Conservation (phyloP, 1,140 invertebrate species). For the Riptortus pedestris region DNA sequence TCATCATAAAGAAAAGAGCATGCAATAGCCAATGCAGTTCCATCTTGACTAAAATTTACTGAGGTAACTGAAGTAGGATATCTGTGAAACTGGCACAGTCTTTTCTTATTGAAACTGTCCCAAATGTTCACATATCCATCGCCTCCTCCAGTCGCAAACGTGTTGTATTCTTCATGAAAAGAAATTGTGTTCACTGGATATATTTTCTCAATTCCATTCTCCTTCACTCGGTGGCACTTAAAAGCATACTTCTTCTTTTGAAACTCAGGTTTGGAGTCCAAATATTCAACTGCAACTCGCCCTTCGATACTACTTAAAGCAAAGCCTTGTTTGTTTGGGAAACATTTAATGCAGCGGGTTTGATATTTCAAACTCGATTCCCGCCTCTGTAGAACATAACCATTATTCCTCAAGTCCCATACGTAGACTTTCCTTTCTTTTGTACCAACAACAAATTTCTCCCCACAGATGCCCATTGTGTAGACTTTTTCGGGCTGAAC, state of each 20-base stretch:
- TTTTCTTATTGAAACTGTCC: slow-evolving; percentile 99
- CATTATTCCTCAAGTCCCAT: slow-evolving; percentile 95
- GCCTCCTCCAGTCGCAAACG: slow-evolving; percentile 96
- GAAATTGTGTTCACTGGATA: slow-evolving; percentile 98
- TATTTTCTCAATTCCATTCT: slow-evolving; percentile 85
- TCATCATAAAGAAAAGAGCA: slow-evolving; percentile 82
- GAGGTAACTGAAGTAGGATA: slow-evolving; percentile 91
- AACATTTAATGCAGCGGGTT: slow-evolving; percentile 87
- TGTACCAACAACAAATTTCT: slow-evolving; percentile 93
- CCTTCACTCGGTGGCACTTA: slow-evolving; percentile 93
- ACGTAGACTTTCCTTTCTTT: slow-evolving; percentile 84
- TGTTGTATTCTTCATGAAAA: slow-evolving; percentile 92
- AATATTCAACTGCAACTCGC: slow-evolving; percentile 88
- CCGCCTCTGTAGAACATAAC: slow-evolving; percentile 82
- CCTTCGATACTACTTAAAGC: slow-evolving; percentile 92
- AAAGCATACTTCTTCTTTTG: slow-evolving; percentile 99
- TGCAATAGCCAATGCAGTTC: slow-evolving; percentile 84
- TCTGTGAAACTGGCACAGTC: slow-evolving; percentile 93
- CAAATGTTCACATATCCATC: slow-evolving; percentile 98
- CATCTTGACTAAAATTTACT: slow-evolving; percentile 86
- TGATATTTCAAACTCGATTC: slow-evolving; percentile 98
- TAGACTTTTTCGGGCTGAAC: slow-evolving; percentile 84
- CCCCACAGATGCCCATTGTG: slow-evolving; percentile 87
- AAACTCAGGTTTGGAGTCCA: slow-evolving; percentile 88
- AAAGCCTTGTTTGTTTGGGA: slow-evolving; percentile 92